Conservation (phyloP, 2,113 vertebrate genomes). For the Hemiscyllium ocellatum region DNA sequence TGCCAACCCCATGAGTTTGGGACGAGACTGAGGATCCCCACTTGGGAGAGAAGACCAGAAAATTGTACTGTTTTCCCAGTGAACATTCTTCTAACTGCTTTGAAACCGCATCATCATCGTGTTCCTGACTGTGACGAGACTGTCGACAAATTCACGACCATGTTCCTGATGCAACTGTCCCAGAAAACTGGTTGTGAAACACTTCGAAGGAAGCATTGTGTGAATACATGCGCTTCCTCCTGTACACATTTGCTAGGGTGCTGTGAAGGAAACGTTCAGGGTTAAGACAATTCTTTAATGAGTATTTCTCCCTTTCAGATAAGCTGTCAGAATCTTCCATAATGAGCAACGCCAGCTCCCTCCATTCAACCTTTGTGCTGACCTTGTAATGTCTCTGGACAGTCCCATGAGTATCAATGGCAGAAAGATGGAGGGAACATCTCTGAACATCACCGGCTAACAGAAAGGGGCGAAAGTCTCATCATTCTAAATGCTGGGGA, state of each 20-base stretch:
- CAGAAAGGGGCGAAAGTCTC: neutral
- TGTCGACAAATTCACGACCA: neutral
- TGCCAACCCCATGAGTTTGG: neutral
- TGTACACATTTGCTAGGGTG: neutral
- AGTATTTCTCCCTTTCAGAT: neutral
- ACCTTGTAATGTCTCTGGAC: neutral
- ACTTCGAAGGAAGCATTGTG: neutral
- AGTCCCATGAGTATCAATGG: neutral
- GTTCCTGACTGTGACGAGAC: neutral
- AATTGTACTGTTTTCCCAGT: neutral
- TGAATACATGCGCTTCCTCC: too few relatives aligned
- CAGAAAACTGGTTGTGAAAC: neutral
- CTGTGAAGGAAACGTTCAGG: too few relatives aligned
- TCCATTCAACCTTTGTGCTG: neutral
- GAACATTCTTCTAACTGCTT: neutral
- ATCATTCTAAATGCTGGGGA: neutral
- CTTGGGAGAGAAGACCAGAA: neutral
- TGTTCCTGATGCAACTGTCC: too few relatives aligned
- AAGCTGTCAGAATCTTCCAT: neutral
- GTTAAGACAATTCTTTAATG: neutral
- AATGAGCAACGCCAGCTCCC: neutral
- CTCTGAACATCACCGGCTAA: neutral
- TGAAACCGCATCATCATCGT: neutral
- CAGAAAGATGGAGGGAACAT: neutral
- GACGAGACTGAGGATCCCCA: neutral